Conservation (phyloP, 2,797 vertebrate genomes). For the Chaetodon trifasciatus region DNA sequence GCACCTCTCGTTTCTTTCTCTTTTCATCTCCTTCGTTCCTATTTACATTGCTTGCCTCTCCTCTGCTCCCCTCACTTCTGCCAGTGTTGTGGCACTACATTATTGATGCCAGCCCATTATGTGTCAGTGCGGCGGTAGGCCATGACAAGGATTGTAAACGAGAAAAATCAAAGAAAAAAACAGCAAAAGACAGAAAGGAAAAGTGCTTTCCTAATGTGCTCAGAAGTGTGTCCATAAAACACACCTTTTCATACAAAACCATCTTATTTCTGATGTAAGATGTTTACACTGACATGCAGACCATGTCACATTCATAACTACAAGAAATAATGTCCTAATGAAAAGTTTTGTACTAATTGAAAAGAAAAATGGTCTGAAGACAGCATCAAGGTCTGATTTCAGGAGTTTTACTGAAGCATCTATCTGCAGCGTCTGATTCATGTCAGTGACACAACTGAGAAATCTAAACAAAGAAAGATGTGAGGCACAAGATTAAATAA, state of each 20-base stretch:
- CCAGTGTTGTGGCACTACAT: slow-evolving; percentile 43
- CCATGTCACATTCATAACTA: neutral
- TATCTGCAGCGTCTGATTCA: slow-evolving; percentile 9
- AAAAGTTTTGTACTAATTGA: neutral
- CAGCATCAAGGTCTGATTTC: slow-evolving; percentile 1
- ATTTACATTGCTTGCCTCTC: slow-evolving; percentile 39
- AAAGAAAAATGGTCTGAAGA: slow-evolving; percentile 1
- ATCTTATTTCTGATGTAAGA: slow-evolving; percentile 5
- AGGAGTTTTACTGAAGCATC: neutral
- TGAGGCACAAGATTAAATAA: slow-evolving; percentile 4
- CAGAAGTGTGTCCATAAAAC: neutral
- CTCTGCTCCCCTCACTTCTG: slow-evolving; percentile 25
- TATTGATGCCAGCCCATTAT: slow-evolving; percentile 61
- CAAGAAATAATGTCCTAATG: neutral
- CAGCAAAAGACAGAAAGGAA: slow-evolving; percentile 15
- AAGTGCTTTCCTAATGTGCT: slow-evolving; percentile 2
- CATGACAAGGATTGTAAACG: slow-evolving; percentile 25
- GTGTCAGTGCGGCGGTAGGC: slow-evolving; percentile 30
- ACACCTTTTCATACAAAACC: neutral
- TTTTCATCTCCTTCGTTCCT: slow-evolving; percentile 46
- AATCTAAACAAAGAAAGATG: slow-evolving; percentile 25
- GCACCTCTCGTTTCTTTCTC: slow-evolving; percentile 15
- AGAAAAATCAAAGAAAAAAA: neutral
- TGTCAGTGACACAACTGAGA: slow-evolving; percentile 11
- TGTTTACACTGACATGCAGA: neutral